These are phyloP conservation scores for Sebastes fasciatus DNA, from an alignment of 2,113 vertebrate genomes.

Conservation along the genomic window DNA sequence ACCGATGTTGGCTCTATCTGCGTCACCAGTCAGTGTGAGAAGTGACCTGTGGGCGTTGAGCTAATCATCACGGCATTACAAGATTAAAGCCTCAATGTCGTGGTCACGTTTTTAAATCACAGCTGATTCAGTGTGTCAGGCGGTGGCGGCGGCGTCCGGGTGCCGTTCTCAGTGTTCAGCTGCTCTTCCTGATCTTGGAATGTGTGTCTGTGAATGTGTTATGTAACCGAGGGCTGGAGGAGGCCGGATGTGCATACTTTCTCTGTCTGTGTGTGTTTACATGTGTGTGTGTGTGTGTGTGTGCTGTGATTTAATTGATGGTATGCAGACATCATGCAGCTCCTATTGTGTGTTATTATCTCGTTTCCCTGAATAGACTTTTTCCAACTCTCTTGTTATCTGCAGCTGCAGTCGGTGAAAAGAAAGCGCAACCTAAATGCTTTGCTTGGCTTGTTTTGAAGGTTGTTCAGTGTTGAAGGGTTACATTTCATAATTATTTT, in stretches of 20 bases:
- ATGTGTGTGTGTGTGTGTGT: neutral
- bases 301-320: neutral
- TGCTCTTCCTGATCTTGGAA: slow-evolving; percentile 31
- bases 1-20: neutral
- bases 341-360: slow-evolving; percentile 25
- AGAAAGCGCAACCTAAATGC: neutral
- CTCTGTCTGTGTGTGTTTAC: neutral
- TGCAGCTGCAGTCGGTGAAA: neutral
- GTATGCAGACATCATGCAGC: neutral
- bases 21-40: neutral
- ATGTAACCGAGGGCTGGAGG: slow-evolving; percentile 51
- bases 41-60: neutral
- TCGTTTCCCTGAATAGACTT: slow-evolving; percentile 16
- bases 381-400: neutral
- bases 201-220: slow-evolving; percentile 38
- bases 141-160: neutral
- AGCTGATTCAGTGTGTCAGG: slow-evolving; percentile 13
- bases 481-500: slow-evolving; percentile 9
- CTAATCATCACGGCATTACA: neutral
- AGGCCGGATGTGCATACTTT: slow-evolving; percentile 46
- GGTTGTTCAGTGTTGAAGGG: slow-evolving; percentile 7
- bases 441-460: slow-evolving; percentile 17
- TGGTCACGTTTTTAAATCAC: neutral
- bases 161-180: slow-evolving; percentile 34
- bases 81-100: slow-evolving; percentile 10